A percentile compares a stretch with the other conserved stretches of the same genome.
phyloP scores from a whole-genome alignment of 2,113 vertebrate species.

The Orcinus orca region DNA sequence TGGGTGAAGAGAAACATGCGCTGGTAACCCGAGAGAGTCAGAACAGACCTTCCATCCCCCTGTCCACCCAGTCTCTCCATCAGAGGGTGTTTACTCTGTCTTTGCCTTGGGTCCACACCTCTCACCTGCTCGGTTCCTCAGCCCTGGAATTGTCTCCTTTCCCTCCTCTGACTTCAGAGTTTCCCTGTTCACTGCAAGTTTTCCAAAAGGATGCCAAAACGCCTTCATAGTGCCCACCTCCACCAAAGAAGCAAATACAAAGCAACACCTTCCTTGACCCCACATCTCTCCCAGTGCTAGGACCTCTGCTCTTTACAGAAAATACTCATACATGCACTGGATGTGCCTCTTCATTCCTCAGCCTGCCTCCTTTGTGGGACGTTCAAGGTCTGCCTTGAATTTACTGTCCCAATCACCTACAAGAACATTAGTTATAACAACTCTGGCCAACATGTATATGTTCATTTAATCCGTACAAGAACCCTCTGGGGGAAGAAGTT shows the following conservation, averaged over 20 bases:
- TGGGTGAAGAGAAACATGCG: background rate
- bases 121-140: background rate
- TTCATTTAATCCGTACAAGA: background rate
- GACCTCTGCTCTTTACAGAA: background rate
- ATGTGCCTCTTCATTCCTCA: background rate
- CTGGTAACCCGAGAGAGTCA: background rate
- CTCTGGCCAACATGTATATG: background rate
- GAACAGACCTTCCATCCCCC: background rate
- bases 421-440: background rate
- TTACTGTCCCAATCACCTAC: background rate
- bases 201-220: background rate
- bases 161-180: background rate
- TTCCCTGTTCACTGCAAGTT: background rate
- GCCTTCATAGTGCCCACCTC: background rate
- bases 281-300: rapidly evolving
- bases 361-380: background rate
- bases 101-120: too few species aligned
- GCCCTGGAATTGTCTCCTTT: too few species aligned
- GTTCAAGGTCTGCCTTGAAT: background rate
- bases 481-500: background rate
- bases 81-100: rapidly evolving
- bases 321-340: background rate
- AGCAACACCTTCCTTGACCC: background rate
- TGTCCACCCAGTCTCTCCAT: background rate
- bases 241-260: background rate